These are phyloP conservation scores for Pipistrellus nathusii DNA, from an alignment of 2,797 vertebrate species.

Conservation along the genomic window DNA sequence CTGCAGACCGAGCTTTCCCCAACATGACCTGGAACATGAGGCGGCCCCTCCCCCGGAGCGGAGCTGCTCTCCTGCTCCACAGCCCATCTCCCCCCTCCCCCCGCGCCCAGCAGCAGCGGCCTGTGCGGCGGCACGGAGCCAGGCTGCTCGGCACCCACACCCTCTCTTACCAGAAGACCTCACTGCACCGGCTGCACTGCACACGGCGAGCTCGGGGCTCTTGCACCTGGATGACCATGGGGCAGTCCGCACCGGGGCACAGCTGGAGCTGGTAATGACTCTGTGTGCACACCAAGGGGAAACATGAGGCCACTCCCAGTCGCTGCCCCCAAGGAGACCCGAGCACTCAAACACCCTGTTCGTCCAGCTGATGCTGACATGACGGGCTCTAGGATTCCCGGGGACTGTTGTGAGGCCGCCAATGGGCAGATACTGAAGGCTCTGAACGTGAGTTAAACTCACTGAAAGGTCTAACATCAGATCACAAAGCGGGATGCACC, in stretches of 20 bases:
- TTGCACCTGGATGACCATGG: slow-evolving; percentile 99
- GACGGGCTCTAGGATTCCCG: background rate
- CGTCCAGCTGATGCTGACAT: background rate
- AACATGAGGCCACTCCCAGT: slow-evolving; percentile 24
- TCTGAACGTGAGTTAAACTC: slow-evolving; percentile 38
- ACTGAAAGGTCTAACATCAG: background rate
- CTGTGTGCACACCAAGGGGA: slow-evolving; percentile 85
- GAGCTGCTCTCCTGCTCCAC: background rate
- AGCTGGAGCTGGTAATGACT: slow-evolving; percentile 99
- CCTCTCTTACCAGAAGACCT: slow-evolving; percentile 96
- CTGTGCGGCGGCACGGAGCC: no score
- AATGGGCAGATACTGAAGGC: background rate
- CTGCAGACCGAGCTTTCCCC: background rate
- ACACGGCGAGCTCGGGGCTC: slow-evolving; percentile 97
- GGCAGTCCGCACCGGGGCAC: slow-evolving; percentile 98
- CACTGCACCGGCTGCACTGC: slow-evolving; percentile 97
- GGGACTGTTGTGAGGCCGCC: background rate
- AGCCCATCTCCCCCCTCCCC: background rate
- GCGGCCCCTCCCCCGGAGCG: background rate
- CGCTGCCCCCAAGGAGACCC: background rate
- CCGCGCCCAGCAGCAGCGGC: background rate
- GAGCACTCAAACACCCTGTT: background rate
- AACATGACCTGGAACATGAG: background rate
- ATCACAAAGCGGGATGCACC: background rate
- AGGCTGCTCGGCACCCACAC: slow-evolving; percentile 41